Evolutionary conservation across 1,140 invertebrate genomes (phyloP).

Genomic region (Bilobella aurantiaca): DNA sequence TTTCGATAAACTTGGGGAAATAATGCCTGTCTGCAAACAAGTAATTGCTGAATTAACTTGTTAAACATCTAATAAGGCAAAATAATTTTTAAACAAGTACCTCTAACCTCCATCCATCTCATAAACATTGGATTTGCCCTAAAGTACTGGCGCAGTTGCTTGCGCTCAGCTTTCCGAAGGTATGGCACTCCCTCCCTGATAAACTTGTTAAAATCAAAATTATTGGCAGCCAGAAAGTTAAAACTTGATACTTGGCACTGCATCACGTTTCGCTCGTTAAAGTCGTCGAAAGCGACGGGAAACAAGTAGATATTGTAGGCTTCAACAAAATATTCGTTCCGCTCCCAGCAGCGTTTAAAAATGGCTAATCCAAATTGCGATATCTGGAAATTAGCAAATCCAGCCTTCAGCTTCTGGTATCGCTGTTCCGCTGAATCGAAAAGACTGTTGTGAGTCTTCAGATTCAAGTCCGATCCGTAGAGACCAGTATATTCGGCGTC

Average conservation of each 20-base stretch:
- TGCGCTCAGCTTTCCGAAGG: conserved; percentile 47
- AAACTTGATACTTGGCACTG: conserved; percentile 52
- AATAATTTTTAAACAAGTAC: neutral
- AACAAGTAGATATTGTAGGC: conserved; percentile 58
- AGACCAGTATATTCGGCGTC: conserved; percentile 48
- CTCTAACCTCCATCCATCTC: conserved; percentile 1
- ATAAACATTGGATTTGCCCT: conserved; percentile 14
- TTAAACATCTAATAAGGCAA: neutral
- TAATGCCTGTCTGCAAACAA: conserved; percentile 9
- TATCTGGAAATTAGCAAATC: conserved; percentile 45
- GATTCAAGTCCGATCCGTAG: neutral
- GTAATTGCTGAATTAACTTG: neutral
- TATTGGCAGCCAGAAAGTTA: conserved; percentile 52
- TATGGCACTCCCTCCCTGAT: conserved; percentile 55
- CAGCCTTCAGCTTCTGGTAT: conserved; percentile 49
- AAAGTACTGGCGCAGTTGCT: conserved; percentile 38
- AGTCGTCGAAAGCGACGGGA: conserved; percentile 49
- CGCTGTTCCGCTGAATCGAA: conserved; percentile 55
- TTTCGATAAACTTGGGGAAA: conserved; percentile 14
- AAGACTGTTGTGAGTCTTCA: conserved; percentile 43
- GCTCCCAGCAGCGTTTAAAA: conserved; percentile 46
- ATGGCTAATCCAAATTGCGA: conserved; percentile 53
- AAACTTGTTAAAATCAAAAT: conserved; percentile 67
- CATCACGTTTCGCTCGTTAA: conserved; percentile 46
- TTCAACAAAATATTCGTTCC: conserved; percentile 49